Percentiles rank a stretch among this genome's conserved stretches.
phyloP scores from a whole-genome alignment of 2,113 vertebrate species.

The Hystrix cristata region DNA sequence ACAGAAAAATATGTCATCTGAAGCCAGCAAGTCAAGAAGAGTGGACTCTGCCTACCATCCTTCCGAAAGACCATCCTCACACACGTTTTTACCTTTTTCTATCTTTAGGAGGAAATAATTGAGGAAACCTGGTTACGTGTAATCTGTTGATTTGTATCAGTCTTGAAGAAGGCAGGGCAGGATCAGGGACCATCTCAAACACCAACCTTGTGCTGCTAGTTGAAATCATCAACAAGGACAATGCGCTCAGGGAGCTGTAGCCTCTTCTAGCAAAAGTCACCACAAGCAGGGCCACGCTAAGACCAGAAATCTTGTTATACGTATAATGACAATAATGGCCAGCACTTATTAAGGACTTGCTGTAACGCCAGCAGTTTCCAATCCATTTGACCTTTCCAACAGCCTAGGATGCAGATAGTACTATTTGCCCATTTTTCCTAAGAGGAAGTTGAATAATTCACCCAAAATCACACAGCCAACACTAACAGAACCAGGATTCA shows the following conservation, averaged over 20 bases:
- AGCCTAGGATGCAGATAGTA: no score
- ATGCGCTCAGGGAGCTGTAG: not conserved
- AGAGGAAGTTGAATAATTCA: conserved; percentile 15
- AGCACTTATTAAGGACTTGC: not conserved
- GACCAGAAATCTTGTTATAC: not conserved
- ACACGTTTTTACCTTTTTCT: not conserved
- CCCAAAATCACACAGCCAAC: not conserved
- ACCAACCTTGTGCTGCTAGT: not conserved
- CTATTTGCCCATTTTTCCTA: not conserved
- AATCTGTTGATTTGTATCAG: not conserved
- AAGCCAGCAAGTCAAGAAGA: not conserved
- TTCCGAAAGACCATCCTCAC: not conserved
- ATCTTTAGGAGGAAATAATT: not conserved
- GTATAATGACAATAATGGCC: not conserved
- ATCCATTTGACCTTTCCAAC: not conserved
- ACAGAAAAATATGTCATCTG: not conserved
- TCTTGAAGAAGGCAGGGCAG: not conserved
- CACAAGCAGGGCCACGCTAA: not conserved
- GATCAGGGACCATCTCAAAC: not conserved
- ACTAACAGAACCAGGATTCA: not conserved
- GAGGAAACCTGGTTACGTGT: not conserved
- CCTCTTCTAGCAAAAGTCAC: not conserved
- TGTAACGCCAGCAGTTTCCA: not conserved
- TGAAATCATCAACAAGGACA: not conserved
- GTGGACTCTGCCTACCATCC: not conserved